Percentiles rank a stretch among this genome's conserved stretches.
phyloP scores from a whole-genome alignment of 2,797 vertebrate species.

The Anomalospiza imberbis region DNA sequence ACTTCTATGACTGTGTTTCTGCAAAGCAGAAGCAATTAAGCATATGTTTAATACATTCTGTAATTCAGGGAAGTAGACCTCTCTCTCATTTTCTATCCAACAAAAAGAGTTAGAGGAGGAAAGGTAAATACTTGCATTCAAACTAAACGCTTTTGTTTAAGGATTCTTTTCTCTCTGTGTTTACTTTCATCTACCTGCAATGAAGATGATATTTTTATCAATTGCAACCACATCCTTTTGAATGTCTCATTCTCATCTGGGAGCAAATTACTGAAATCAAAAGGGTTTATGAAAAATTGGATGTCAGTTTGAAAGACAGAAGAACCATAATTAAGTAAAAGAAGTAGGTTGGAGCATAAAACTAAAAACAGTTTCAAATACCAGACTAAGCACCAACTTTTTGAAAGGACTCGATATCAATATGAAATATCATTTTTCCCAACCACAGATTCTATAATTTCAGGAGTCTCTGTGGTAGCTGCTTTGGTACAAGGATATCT shows the following conservation, averaged over 20 bases:
- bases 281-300: neutral
- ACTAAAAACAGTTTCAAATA: neutral
- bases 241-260: neutral
- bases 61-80: neutral
- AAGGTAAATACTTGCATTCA: neutral
- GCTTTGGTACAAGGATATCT: neutral
- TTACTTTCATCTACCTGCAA: neutral
- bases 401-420: neutral
- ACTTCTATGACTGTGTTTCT: neutral
- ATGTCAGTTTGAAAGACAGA: neutral
- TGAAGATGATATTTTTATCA: neutral
- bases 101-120: neutral
- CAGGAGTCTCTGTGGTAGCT: neutral
- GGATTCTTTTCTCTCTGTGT: neutral
- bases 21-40: constrained; percentile 20
- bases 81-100: neutral
- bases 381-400: neutral
- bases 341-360: neutral
- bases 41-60: neutral
- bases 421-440: neutral
- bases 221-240: neutral
- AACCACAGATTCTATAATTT: neutral
- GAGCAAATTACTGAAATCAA: constrained; percentile 31
- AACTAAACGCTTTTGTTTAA: neutral
- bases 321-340: neutral